Conservation (phyloP, 2,797 vertebrate genomes). For the Sebastes flavidus region DNA sequence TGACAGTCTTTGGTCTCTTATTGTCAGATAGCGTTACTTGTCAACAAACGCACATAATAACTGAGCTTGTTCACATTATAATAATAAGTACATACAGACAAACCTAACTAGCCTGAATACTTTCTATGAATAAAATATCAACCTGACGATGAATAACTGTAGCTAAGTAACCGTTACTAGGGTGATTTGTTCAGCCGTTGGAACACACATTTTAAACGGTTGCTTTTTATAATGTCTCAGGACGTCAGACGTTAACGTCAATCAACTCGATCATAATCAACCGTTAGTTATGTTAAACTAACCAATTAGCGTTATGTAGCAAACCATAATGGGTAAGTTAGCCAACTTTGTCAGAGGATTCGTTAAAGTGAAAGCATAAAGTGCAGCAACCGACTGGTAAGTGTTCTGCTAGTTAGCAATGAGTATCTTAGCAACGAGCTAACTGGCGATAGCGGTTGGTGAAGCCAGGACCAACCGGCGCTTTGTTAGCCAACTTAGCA, state of each 20-base stretch:
- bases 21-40: not conserved
- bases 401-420: not conserved
- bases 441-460: conserved; percentile 9
- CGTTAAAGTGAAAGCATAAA: not conserved
- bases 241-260: not conserved
- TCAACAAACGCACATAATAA: not conserved
- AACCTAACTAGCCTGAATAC: not conserved
- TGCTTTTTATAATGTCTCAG: not conserved
- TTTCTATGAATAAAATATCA: not conserved
- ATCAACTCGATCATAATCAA: not conserved
- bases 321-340: too few relatives aligned
- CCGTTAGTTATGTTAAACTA: not conserved
- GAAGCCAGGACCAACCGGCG: conserved; percentile 28
- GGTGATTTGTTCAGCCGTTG: not conserved
- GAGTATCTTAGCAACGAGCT: conserved; percentile 23
- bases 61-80: not conserved
- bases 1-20: not conserved
- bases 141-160: accelerated
- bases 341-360: too few relatives aligned
- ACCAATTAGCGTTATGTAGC: too few relatives aligned
- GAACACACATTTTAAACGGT: not conserved
- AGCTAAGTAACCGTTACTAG: not conserved
- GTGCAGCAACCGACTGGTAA: not conserved
- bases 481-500: conserved; percentile 72
- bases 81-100: too few relatives aligned